phyloP scores from a whole-genome alignment of 2,888 invertebrate genomes.

The Nomada fucata region DNA sequence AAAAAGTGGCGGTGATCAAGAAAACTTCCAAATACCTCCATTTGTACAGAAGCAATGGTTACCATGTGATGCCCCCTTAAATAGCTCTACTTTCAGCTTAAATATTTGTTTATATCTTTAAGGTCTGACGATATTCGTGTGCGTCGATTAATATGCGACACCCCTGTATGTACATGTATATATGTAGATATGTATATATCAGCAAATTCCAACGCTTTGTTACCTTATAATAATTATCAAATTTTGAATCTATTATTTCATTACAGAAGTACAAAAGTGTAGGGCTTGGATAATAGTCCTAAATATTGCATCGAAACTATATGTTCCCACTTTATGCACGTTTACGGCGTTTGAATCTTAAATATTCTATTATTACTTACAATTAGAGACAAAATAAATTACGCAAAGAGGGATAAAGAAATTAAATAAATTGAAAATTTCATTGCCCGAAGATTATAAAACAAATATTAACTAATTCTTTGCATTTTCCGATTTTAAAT shows the following conservation, averaged over 20 bases:
- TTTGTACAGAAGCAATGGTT: too few species aligned
- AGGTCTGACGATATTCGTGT: too few species aligned
- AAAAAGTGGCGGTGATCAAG: too few species aligned
- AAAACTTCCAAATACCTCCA: too few species aligned
- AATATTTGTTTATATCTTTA: too few species aligned
- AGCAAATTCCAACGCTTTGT: neutral
- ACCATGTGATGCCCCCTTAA: too few species aligned
- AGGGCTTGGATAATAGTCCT: neutral
- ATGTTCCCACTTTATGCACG: neutral
- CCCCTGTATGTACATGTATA: too few species aligned
- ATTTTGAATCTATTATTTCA: too few species aligned
- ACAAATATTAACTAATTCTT: conserved; percentile 7
- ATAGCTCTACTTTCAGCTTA: too few species aligned
- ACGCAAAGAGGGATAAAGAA: neutral
- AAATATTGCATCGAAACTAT: neutral
- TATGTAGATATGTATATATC: too few species aligned
- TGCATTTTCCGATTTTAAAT: conserved; percentile 10
- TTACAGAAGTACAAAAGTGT: conserved; percentile 2
- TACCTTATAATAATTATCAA: neutral
- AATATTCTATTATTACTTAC: neutral
- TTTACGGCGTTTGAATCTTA: neutral
- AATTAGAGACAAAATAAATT: conserved; percentile 7
- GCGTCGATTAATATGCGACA: too few species aligned
- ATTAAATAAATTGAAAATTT: conserved; percentile 7
- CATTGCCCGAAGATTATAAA: neutral